phyloP scores from a whole-genome alignment of 2,888 invertebrate species.

The Geophilus truncorum region DNA sequence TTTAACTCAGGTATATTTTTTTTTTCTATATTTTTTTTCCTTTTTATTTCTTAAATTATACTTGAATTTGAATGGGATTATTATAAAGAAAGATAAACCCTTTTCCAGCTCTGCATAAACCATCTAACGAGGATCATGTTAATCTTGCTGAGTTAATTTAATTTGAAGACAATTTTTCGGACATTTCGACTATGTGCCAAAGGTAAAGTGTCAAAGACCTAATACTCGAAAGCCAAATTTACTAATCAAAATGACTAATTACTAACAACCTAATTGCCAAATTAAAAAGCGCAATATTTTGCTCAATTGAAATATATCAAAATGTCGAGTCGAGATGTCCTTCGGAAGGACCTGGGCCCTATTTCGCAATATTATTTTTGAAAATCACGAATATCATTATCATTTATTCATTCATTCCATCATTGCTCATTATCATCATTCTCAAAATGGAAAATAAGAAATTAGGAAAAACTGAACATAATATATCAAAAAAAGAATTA shows the following conservation, averaged over 20 bases:
- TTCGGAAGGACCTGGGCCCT: constrained; percentile 16
- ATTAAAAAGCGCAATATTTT: not conserved
- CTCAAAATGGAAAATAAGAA: not conserved
- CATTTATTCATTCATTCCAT: not conserved
- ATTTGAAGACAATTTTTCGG: not conserved
- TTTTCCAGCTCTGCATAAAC: constrained; percentile 11
- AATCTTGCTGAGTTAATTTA: constrained; percentile 28
- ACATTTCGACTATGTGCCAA: constrained; percentile 21
- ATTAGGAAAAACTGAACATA: not conserved
- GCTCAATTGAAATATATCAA: not conserved
- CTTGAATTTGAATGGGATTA: not conserved
- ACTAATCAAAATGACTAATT: not conserved
- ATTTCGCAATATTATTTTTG: constrained; percentile 18
- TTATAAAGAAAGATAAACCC: not conserved
- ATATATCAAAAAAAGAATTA: not conserved
- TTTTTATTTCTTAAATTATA: not conserved
- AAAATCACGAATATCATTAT: not conserved
- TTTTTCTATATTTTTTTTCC: not conserved
- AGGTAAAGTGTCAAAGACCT: not conserved
- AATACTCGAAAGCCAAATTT: not conserved
- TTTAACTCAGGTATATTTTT: not conserved
- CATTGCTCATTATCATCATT: constrained; percentile 6
- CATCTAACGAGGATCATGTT: constrained; percentile 31
- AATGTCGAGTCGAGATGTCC: constrained; percentile 22
- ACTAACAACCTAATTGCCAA: not conserved